A percentile compares a stretch with the other conserved stretches of the same genome.
Conservation (phyloP, 2,113 vertebrate species). For the Dromiciops gliroides region DNA sequence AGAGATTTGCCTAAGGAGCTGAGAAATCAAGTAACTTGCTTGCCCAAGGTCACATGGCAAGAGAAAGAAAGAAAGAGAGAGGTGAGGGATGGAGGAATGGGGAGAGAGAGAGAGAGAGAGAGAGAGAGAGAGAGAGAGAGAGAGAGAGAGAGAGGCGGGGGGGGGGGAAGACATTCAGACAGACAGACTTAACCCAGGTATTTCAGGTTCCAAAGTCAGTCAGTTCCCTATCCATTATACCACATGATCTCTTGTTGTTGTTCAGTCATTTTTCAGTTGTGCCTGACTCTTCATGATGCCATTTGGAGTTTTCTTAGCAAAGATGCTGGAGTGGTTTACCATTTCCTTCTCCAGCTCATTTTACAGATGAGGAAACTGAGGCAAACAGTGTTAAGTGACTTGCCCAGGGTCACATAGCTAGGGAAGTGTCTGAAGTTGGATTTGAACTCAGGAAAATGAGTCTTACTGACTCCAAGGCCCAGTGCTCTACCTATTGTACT, state of each 20-base stretch:
- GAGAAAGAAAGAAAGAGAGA: no score
- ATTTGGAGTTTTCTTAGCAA: not conserved
- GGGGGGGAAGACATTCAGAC: no score
- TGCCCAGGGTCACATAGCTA: not conserved
- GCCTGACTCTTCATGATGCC: not conserved
- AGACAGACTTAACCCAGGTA: not conserved
- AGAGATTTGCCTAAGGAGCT: no score
- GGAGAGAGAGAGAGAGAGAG: no score
- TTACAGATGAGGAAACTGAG: not conserved
- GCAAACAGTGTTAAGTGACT: not conserved
- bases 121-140: no score
- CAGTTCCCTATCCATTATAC: not conserved
- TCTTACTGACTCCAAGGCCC: not conserved
- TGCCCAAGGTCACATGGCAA: no score
- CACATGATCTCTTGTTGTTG: not conserved
- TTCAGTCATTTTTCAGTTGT: not conserved
- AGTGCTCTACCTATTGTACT: not conserved
- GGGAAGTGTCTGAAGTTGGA: not conserved
- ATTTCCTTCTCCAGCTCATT: not conserved
- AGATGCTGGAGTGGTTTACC: not conserved
- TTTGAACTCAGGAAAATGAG: not conserved
- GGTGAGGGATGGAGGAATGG: no score
- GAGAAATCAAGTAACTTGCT: no score
- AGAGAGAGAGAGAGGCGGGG: no score
- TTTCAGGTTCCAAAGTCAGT: not conserved